Evolutionary conservation across 2,113 vertebrate species (phyloP), one percentile per base, ranked within the genome.

Genomic region (Nasalis larvatus): DNA sequence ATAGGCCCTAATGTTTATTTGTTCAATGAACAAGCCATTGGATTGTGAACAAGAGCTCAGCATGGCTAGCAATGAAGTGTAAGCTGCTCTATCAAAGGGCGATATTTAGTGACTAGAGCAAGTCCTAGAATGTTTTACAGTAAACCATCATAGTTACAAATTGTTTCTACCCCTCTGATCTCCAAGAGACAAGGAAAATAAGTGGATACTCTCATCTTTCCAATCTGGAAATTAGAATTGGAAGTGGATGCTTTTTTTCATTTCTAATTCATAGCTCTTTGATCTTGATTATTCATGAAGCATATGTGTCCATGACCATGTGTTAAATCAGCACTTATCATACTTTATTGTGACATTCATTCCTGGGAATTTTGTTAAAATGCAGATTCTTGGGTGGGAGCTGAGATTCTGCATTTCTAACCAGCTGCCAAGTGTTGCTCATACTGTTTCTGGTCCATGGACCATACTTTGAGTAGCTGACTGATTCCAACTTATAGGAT

Each of bases 231-330:
- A 63, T 37, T 42, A 42, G 49, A 80, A 9, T 37, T 63, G 49
- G 20, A 27, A 1, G 8, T 7, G 3, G 47, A 11, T 83, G 4
- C 1, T 52, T n/a, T 58, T 78, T 78, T 66, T 42, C 21, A 25
- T 42, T 66, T 83, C 66, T 40, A 25, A 6, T 56, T 73, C 8
- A 45, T n/a, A 40, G 52, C 56, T 60, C 13, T 71, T 56, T 42
- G 74, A 21, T 37, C 17, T 91, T 25, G 25, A 58, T 52, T 52
- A 23, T 23, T 49, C 35, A 7, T 76, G 82, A 56, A 40, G 14
- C 7, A 1, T 63, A 63, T 2, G 10, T 0, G 0, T 18, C 60
- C 47, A 40, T 1, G 37, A 1, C 0, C 13, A 20, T 47, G 45
- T 37, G 60, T 81, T 74, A 60, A 63, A 6, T n/a, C 66, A 81